Conservation (phyloP, 2,113 vertebrate species). For the Zootoca vivipara region DNA sequence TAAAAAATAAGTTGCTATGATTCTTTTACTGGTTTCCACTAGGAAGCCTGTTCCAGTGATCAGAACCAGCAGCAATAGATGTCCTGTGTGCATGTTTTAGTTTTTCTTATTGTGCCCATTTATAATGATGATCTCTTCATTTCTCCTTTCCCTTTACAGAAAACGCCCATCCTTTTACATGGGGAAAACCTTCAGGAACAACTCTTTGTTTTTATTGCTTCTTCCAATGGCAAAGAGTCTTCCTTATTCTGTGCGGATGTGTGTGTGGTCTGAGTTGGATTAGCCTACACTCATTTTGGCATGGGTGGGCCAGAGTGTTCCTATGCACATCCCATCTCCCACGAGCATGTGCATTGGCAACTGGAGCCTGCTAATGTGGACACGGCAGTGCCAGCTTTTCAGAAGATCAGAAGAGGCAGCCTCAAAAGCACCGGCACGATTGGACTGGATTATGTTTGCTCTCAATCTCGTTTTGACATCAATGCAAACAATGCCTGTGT, state of each 20-base stretch:
- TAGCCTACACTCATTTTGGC: not conserved
- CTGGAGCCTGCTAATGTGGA: not conserved
- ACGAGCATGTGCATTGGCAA: not conserved
- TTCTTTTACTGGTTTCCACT: not conserved
- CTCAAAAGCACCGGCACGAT: not conserved
- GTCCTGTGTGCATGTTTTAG: not conserved
- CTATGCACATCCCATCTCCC: slow-evolving; percentile 3
- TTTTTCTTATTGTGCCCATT: not conserved
- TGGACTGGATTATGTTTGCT: slow-evolving; percentile 13
- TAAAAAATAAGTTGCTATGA: too few relatives aligned
- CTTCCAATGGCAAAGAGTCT: not conserved
- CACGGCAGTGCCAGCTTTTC: not conserved
- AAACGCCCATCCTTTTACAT: not conserved
- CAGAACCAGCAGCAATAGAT: not conserved
- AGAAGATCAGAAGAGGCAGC: not conserved
- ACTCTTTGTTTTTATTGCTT: not conserved
- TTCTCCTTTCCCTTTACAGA: not conserved
- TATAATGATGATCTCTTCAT: not conserved
- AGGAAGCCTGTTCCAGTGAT: not conserved
- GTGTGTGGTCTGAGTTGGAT: slow-evolving; percentile 2
- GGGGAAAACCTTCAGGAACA: slow-evolving; percentile 2
- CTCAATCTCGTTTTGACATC: slow-evolving; percentile 12
- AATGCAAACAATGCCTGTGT: slow-evolving; percentile 8
- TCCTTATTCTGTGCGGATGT: not conserved
- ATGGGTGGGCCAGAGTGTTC: slow-evolving; percentile 16